A percentile compares a stretch with the other conserved stretches of the same genome.
Conservation (phyloP, 2,888 invertebrate species). For the Andrena hattorfiana region DNA sequence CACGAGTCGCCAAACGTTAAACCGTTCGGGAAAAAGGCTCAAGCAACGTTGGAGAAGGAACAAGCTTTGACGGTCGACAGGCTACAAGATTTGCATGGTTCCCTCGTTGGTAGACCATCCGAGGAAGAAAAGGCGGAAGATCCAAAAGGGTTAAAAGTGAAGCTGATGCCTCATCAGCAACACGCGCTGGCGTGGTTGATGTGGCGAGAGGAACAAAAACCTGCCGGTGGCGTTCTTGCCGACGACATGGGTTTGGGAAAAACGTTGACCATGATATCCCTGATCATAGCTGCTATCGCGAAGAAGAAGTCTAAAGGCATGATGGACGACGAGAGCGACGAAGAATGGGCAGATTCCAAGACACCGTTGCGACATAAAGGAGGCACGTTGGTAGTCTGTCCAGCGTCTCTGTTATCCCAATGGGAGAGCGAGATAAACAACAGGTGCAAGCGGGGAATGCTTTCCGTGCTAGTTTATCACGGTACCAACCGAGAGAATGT, state of each 20-base stretch:
- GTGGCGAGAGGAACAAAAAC: slow-evolving; percentile 95
- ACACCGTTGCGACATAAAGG: slow-evolving; percentile 85
- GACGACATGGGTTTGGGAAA: slow-evolving; percentile 95
- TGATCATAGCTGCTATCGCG: slow-evolving; percentile 86
- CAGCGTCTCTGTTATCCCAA: slow-evolving; percentile 95
- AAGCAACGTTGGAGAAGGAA: slow-evolving; percentile 90
- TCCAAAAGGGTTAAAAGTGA: slow-evolving; percentile 88
- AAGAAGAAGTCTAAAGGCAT: slow-evolving; percentile 76
- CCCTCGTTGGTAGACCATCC: slow-evolving; percentile 89
- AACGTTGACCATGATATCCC: slow-evolving; percentile 93
- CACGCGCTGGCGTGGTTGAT: slow-evolving; percentile 94
- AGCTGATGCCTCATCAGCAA: slow-evolving; percentile 93
- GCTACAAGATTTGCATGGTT: slow-evolving; percentile 90
- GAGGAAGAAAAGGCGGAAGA: slow-evolving; percentile 87
- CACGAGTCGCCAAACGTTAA: slow-evolving; percentile 25
- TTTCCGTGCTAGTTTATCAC: slow-evolving; percentile 91
- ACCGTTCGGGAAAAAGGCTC: slow-evolving; percentile 84
- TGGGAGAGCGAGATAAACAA: slow-evolving; percentile 93
- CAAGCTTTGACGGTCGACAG: slow-evolving; percentile 90
- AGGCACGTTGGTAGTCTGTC: slow-evolving; percentile 95
- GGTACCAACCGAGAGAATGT: slow-evolving; percentile 90
- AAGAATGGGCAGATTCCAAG: slow-evolving; percentile 54
- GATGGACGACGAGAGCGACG: slow-evolving; percentile 80
- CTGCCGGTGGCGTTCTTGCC: slow-evolving; percentile 94
- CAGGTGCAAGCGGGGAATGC: slow-evolving; percentile 87